These are phyloP conservation scores for Caenorhabditis tropicalis DNA, from an alignment of 1,140 invertebrate species.

Conservation along the genomic window DNA sequence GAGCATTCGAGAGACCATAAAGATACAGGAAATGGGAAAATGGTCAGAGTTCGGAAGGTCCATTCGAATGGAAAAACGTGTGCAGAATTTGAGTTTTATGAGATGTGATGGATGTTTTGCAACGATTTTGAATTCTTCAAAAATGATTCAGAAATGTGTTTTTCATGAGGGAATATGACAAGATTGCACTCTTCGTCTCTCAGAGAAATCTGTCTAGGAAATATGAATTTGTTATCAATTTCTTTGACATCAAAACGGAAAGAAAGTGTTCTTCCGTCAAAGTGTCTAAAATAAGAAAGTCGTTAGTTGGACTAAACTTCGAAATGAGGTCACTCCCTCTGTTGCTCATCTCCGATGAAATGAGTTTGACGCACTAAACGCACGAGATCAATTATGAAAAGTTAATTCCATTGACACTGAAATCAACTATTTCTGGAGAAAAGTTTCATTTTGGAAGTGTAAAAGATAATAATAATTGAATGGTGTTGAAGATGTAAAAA, in stretches of 20 bases:
- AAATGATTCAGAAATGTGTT: not conserved
- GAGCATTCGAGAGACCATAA: not conserved
- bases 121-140: not conserved
- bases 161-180: not conserved
- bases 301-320: constrained; percentile 20
- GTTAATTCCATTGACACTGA: not conserved
- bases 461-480: not conserved
- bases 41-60: not conserved
- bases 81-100: too few relatives aligned
- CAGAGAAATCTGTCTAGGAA: not conserved
- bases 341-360: not conserved
- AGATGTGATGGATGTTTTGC: too few relatives aligned
- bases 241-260: not conserved
- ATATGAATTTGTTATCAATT: not conserved
- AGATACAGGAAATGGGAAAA: not conserved
- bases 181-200: not conserved
- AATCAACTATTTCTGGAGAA: not conserved
- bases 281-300: constrained; percentile 9
- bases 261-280: not conserved
- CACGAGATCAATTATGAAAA: constrained; percentile 16
- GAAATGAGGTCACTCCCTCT: not conserved
- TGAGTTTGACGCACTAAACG: not conserved
- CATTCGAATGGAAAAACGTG: not conserved
- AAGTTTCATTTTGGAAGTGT: not conserved
- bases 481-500: too few relatives aligned